Conservation (phyloP, 92 coral and sea anemone species). For the Phenganax subtilis region DNA sequence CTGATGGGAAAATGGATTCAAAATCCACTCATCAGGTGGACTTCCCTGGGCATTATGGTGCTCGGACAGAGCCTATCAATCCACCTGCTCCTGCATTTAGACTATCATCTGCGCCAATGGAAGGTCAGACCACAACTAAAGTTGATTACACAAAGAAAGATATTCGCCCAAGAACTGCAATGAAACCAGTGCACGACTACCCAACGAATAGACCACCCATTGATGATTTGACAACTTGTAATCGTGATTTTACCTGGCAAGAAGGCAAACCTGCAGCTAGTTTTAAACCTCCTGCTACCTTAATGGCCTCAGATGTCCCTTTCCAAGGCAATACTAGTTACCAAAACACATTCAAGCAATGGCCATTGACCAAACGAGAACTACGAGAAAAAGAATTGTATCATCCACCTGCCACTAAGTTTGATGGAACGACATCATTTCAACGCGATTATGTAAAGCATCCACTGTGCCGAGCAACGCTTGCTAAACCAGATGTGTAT, state of each 20-base stretch:
- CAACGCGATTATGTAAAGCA: slow-evolving; percentile 83
- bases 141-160: slow-evolving; percentile 87
- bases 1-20: slow-evolving; percentile 83
- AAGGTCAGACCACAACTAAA: slow-evolving; percentile 86
- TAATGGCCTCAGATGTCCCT: slow-evolving; percentile 72
- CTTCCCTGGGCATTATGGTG: slow-evolving; percentile 82
- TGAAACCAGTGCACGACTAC: slow-evolving; percentile 70
- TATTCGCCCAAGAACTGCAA: slow-evolving; percentile 71
- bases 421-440: slow-evolving; percentile 82
- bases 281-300: slow-evolving; percentile 77
- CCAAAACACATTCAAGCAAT: slow-evolving; percentile 64
- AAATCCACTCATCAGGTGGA: slow-evolving; percentile 85
- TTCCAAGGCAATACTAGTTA: slow-evolving; percentile 90
- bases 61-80: slow-evolving; percentile 69
- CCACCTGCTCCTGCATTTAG: slow-evolving; percentile 81
- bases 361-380: slow-evolving; percentile 76
- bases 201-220: slow-evolving; percentile 77
- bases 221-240: slow-evolving; percentile 78
- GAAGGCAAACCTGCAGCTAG: slow-evolving; percentile 86
- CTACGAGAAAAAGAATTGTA: slow-evolving; percentile 67
- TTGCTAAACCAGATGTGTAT: slow-evolving; percentile 79
- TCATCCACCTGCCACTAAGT: slow-evolving; percentile 78
- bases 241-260: slow-evolving; percentile 77
- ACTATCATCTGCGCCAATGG: slow-evolving; percentile 76
- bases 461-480: slow-evolving; percentile 72